Conservation (phyloP, 2,888 invertebrate genomes). For the Conistra vaccinii region DNA sequence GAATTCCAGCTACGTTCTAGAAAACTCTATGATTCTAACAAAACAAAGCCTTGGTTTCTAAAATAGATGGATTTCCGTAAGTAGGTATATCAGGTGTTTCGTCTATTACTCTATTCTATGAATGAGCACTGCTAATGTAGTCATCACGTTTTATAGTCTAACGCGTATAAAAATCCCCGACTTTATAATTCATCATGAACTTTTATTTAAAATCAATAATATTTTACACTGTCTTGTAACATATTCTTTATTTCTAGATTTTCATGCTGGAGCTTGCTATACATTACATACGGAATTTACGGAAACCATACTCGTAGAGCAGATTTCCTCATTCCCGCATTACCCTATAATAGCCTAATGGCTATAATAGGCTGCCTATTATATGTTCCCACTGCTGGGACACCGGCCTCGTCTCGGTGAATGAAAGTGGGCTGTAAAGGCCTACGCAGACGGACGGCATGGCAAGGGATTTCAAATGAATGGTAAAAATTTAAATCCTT, state of each 20-base stretch:
- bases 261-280: not conserved
- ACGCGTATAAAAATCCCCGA: not conserved
- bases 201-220: not conserved
- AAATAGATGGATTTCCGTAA: not conserved
- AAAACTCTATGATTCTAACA: not conserved
- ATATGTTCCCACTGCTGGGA: too few species aligned
- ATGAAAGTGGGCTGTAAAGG: too few species aligned
- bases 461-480: too few species aligned
- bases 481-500: too few species aligned
- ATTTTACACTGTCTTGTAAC: not conserved
- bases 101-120: not conserved
- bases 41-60: not conserved
- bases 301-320: not conserved
- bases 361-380: too few species aligned
- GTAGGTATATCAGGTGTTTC: not conserved
- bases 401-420: too few species aligned
- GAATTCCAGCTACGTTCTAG: not conserved
- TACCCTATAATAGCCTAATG: too few species aligned
- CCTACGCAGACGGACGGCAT: too few species aligned
- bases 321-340: not conserved
- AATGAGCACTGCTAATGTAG: not conserved
- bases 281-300: not conserved
- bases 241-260: not conserved
- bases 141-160: conserved; percentile 7
- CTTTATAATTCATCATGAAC: not conserved